A percentile compares a stretch with the other conserved stretches of the same genome.
Conservation (phyloP, 2,113 vertebrate species). For the Saguinus imperator region DNA sequence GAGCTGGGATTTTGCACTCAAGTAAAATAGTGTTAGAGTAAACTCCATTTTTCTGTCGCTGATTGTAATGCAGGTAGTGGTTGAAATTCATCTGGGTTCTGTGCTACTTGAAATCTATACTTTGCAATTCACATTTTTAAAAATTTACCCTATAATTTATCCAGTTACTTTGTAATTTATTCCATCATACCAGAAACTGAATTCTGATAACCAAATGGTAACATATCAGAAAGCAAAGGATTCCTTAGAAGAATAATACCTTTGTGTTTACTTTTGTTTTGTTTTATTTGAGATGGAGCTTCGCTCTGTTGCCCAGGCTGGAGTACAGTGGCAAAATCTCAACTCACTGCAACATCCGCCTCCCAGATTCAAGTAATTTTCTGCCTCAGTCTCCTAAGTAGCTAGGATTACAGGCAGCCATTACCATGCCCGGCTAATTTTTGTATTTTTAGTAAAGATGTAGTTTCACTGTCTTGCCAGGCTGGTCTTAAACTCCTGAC, state of each 20-base stretch:
- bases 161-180: slow-evolving; percentile 32
- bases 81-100: background rate
- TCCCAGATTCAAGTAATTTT: no score
- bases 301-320: no score
- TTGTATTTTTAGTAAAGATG: no score
- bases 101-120: background rate
- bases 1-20: background rate
- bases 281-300: no score
- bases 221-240: background rate
- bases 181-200: background rate
- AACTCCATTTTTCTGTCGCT: background rate
- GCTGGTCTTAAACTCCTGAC: no score
- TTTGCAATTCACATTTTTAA: background rate
- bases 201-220: slow-evolving; percentile 14
- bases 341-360: no score
- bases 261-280: background rate
- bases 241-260: background rate
- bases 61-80: background rate
- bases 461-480: no score
- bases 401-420: no score
- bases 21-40: background rate
- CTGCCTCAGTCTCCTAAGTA: no score
- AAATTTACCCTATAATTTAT: slow-evolving; percentile 20
- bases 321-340: no score
- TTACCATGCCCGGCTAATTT: no score